Base-by-base conservation (phyloP, 2,113 vertebrate species). In the Pangasianodon hypophthalmus region DNA sequence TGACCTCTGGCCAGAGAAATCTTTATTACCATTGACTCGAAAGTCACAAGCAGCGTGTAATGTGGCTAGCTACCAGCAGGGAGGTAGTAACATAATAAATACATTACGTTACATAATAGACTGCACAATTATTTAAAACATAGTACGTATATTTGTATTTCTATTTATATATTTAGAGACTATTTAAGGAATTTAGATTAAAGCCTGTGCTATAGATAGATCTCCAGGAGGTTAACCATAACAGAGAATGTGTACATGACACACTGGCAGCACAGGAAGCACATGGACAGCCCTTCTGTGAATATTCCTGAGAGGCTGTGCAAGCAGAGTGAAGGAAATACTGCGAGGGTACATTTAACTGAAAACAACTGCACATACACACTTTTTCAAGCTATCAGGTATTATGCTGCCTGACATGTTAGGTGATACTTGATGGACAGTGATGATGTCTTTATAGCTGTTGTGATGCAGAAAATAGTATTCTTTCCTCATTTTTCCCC, bases 1-100 rank as follows among this genome's bases (percentile, higher is more conserved):
- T 62, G 54, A 71, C 48, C 67, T 83, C 90, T 82, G 69, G 87
- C 19, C 88, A 60, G 44, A 62, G 21, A 67, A 83, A 69, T 80
- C 58, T 50, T 73, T 41, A 52, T 67, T 80, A 79, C 37, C 7
- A 86, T 10, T 26, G 14, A 62, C 56, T 32, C 52, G 50, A 69
- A 46, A 11, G 44, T 37, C 8, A 1, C 26, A 67, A 79, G 29
- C 37, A 29, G 11, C 52, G 19, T 56, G 67, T 41, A 84, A 62
- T 84, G 26, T 29, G 10, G 2, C 52, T 64, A 32, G 18, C 21
- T 9, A 67, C 85, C 89, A 90, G 87, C 84, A 87, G 79, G 84
- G 67, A 87, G 77, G 56, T 89, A 56, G 19, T 26, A 87, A 29
- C 2, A 29, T 0, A 77, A 44, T 75, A 50, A 52, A 81, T 48